These are phyloP conservation scores for Sitta europaea DNA, from an alignment of 2,113 vertebrate genomes.

Conservation along the genomic window DNA sequence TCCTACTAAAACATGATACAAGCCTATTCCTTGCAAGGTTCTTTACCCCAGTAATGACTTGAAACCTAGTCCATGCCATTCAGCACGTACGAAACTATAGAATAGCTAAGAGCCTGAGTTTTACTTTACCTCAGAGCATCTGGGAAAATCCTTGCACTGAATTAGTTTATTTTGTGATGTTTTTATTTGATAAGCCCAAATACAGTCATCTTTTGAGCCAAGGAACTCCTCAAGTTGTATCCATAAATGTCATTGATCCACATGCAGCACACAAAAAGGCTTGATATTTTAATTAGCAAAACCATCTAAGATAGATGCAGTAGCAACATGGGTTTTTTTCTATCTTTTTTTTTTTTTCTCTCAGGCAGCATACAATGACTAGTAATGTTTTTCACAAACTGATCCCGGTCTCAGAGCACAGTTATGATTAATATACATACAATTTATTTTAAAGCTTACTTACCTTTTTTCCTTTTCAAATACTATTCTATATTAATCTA, in stretches of 20 bases:
- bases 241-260: background rate
- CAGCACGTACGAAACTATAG: background rate
- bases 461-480: constrained; percentile 37
- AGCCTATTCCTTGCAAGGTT: background rate
- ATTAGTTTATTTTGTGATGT: background rate
- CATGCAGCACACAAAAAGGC: background rate
- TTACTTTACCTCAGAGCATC: background rate
- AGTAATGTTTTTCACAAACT: background rate
- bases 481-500: constrained; percentile 1
- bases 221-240: background rate
- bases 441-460: constrained; percentile 38
- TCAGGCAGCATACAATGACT: background rate
- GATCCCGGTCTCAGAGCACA: background rate
- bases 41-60: background rate
- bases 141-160: background rate
- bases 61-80: background rate
- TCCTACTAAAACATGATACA: background rate
- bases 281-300: background rate
- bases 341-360: background rate
- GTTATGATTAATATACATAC: constrained; percentile 27
- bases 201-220: background rate
- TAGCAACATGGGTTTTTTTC: background rate
- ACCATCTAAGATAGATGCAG: background rate
- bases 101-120: background rate
- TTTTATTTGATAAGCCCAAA: background rate